Evolutionary conservation across 2,888 invertebrate genomes (phyloP), one percentile per base, ranked within the genome.

Genomic region (Erebia aethiops): DNA sequence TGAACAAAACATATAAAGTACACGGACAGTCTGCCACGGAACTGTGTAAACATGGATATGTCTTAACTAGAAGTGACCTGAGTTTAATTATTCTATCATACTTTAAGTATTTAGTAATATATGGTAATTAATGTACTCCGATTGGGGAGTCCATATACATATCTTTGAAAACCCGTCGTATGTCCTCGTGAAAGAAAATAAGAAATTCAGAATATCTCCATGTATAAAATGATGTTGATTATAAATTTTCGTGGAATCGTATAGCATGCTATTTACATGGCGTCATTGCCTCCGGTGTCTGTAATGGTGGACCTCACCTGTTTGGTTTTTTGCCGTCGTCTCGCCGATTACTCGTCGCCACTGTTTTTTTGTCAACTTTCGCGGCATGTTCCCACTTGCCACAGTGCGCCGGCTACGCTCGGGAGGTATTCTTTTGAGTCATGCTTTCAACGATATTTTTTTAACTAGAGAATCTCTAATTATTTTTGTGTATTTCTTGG

Each of bases 351-450:
- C 74, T 77, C 81, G 86, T 80, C 88, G 87, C 86, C 85, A 78
- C 79, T 78, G 87, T 90, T 90, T 90, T 35, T 90, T 91, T 91
- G 85, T 87, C 80, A 82, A 88, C 89, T 90, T 90, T 90, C 88
- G 86, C 86, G 83, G 76, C 85, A 72, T 78, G 82, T 85, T 87
- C 82, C 84, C 84, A 65, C 76, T 75, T 74, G 76, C 74, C 73
- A 71, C 65, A 60, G 77, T 56, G 69, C 64, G 46, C 62, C 77
- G 78, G 75, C 78, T 77, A 78, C 83, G 78, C 49, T 41, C 71
- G 51, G 62, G 69, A 49, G 62, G 49, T 49, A 62, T 62, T 46
- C 62, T 46, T 46, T 46, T 61, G 46, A 62, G 62, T 62, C 62
- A 62, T 49, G 14, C 62, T 62, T 49, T 49, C 62, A 49, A 46